Evolutionary conservation across 1,140 invertebrate genomes (phyloP).

Genomic region (Bursaphelenchus mucronatus): DNA sequence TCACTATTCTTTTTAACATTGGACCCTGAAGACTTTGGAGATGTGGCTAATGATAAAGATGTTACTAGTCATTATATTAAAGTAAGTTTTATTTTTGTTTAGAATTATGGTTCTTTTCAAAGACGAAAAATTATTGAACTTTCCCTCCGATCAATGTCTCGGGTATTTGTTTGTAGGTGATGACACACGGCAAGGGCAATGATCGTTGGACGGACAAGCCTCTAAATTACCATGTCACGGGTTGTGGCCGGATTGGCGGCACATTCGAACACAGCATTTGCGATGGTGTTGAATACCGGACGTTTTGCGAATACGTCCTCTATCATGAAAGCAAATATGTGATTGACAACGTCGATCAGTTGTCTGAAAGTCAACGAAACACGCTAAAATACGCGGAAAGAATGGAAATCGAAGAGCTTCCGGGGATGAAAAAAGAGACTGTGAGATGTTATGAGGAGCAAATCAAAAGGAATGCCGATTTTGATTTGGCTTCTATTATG

Average conservation of each 20-base stretch:
- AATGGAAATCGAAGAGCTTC: slow-evolving; percentile 5
- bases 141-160: neutral
- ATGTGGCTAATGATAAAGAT: slow-evolving; percentile 15
- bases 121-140: neutral
- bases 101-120: no score
- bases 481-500: slow-evolving; percentile 40
- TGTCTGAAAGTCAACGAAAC: neutral
- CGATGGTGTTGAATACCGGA: slow-evolving; percentile 48
- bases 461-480: slow-evolving; percentile 15
- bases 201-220: slow-evolving; percentile 93
- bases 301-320: slow-evolving; percentile 40
- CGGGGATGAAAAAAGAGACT: slow-evolving; percentile 31
- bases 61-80: neutral
- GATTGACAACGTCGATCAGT: neutral
- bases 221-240: slow-evolving; percentile 88
- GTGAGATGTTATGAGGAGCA: slow-evolving; percentile 32
- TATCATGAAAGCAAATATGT: slow-evolving; percentile 37
- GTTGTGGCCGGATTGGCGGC: slow-evolving; percentile 71
- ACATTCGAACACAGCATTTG: slow-evolving; percentile 82
- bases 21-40: slow-evolving; percentile 37
- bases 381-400: slow-evolving; percentile 3
- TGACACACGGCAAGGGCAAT: slow-evolving; percentile 77
- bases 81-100: neutral
- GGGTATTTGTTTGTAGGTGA: slow-evolving; percentile 44
- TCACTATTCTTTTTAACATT: slow-evolving; percentile 38